Conservation (phyloP, 2,888 invertebrate species). For the Clusia tigrina region DNA sequence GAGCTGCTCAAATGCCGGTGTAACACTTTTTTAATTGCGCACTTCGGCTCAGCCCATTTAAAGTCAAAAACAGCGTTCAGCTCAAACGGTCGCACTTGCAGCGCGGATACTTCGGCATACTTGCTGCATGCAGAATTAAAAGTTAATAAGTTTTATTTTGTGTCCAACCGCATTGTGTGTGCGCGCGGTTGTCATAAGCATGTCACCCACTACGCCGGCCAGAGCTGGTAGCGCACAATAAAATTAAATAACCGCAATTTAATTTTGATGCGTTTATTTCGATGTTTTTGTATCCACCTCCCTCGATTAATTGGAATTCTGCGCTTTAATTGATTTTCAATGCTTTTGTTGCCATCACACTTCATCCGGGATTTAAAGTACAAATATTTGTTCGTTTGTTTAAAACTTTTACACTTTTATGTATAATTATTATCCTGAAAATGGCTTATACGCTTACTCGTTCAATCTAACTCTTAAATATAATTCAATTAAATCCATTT, state of each 20-base stretch:
- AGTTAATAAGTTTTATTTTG: slow-evolving; percentile 25
- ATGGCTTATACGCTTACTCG: no score
- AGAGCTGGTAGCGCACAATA: not conserved
- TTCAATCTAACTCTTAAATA: no score
- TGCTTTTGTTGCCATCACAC: not conserved
- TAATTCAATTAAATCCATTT: no score
- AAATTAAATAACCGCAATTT: slow-evolving; percentile 2
- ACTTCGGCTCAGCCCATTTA: not conserved
- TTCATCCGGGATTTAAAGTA: no score
- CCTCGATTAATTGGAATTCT: not conserved
- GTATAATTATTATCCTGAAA: no score
- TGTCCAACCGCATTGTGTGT: slow-evolving; percentile 15
- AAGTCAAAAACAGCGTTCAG: not conserved
- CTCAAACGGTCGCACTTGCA: no score
- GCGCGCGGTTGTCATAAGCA: not conserved
- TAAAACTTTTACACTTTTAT: no score
- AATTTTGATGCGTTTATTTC: not conserved
- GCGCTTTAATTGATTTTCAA: not conserved
- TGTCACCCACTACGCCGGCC: not conserved
- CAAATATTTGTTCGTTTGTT: no score
- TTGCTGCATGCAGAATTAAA: slow-evolving; percentile 16
- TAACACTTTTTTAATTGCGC: not conserved
- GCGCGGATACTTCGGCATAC: no score
- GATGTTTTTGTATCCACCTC: not conserved
- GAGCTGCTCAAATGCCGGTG: not conserved